Percentiles rank a stretch among this genome's conserved stretches.
These are phyloP conservation scores for Gymnocheta viridis DNA, from an alignment of 2,888 invertebrate genomes.

Conservation along the genomic window DNA sequence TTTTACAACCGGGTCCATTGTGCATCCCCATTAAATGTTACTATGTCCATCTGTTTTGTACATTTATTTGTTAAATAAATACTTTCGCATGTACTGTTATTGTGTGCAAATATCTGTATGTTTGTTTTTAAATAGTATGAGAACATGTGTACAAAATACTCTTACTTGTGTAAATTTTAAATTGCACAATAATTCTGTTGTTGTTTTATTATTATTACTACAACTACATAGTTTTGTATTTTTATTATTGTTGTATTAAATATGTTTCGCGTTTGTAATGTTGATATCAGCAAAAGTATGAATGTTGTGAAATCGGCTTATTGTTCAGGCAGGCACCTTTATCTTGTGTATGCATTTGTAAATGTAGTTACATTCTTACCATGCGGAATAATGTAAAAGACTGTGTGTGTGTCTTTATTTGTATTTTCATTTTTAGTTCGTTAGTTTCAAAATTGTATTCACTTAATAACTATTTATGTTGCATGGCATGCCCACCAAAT, in stretches of 20 bases:
- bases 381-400: neutral
- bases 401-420: neutral
- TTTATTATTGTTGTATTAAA: conserved; percentile 31
- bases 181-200: conserved; percentile 52
- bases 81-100: conserved; percentile 34
- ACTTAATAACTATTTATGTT: conserved; percentile 60
- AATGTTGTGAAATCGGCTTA: conserved; percentile 63
- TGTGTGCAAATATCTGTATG: neutral
- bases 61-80: conserved; percentile 48
- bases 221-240: neutral
- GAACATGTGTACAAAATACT: neutral
- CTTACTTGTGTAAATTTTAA: conserved; percentile 53
- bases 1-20: neutral
- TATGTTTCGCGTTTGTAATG: conserved; percentile 10
- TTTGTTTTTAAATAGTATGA: conserved; percentile 1
- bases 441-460: conserved; percentile 30
- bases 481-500: conserved; percentile 62
- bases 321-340: conserved; percentile 38
- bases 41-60: conserved; percentile 37
- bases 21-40: neutral
- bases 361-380: neutral
- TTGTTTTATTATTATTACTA: conserved; percentile 43
- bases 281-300: conserved; percentile 24
- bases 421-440: conserved; percentile 1
- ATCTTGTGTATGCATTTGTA: neutral